Conservation (phyloP, 1,140 invertebrate species). For the Apis florea region DNA sequence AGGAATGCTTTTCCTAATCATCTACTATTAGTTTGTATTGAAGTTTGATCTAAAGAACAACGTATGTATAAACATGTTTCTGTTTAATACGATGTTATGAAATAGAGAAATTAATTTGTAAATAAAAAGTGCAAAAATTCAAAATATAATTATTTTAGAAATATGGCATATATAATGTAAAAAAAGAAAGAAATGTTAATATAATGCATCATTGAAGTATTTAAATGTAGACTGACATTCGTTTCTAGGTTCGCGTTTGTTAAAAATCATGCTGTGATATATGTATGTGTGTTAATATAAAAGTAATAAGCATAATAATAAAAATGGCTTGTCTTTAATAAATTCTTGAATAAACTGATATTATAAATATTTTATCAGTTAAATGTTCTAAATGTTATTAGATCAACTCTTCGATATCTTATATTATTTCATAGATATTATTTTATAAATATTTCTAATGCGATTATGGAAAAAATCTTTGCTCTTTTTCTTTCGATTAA, state of each 20-base stretch:
- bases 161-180: conserved; percentile 42
- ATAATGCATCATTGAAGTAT: conserved; percentile 53
- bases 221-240: conserved; percentile 53
- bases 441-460: conserved; percentile 41
- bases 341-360: conserved; percentile 24
- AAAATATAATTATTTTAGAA: conserved; percentile 28
- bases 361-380: conserved; percentile 23
- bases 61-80: neutral
- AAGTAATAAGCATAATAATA: conserved; percentile 52
- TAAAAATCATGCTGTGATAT: conserved; percentile 78
- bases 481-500: neutral
- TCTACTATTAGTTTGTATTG: neutral
- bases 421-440: no score
- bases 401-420: no score
- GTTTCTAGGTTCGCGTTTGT: conserved; percentile 67
- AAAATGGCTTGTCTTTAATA: conserved; percentile 7
- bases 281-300: conserved; percentile 67
- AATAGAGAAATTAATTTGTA: conserved; percentile 25
- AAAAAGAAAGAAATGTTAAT: conserved; percentile 49
- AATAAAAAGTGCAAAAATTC: conserved; percentile 33
- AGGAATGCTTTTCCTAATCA: conserved; percentile 18
- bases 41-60: neutral
- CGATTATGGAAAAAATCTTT: neutral
- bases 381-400: no score
- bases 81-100: neutral